Percentiles rank a stretch among this genome's conserved stretches.
phyloP scores from a whole-genome alignment of 2,113 vertebrate genomes.

The Brachypodius melanocephalos region DNA sequence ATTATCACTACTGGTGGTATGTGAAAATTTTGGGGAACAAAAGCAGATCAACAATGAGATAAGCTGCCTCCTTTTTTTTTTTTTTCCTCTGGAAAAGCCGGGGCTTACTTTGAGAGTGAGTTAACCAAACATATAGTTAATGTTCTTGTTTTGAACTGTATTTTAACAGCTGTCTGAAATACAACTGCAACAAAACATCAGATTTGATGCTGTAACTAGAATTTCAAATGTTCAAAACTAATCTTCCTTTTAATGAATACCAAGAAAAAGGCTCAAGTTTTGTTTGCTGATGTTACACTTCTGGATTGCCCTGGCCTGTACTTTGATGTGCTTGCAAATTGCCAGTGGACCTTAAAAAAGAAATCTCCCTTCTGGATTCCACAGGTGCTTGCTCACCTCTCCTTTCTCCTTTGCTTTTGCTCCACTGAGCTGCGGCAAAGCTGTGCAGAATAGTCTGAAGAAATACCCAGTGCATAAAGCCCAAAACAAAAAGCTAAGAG shows the following conservation, averaged over 20 bases:
- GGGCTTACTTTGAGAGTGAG: not conserved
- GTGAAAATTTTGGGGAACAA: not conserved
- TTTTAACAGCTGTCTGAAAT: not conserved
- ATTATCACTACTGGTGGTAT: not conserved
- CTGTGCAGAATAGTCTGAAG: not conserved
- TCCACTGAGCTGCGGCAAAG: not conserved
- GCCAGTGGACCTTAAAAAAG: not conserved
- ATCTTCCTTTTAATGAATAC: not conserved
- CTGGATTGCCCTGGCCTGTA: not conserved
- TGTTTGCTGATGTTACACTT: rapidly evolving
- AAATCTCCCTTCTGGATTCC: not conserved
- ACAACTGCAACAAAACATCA: not conserved
- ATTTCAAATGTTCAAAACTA: not conserved
- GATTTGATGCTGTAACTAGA: not conserved
- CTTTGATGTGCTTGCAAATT: not conserved
- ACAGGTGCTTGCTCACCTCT: not conserved
- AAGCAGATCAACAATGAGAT: not conserved
- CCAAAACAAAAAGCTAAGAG: not conserved
- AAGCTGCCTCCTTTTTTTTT: not conserved
- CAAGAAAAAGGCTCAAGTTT: not conserved
- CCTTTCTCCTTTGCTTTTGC: not conserved
- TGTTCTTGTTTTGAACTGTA: not conserved
- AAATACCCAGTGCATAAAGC: not conserved
- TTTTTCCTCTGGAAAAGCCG: not conserved
- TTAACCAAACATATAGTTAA: not conserved